Percentiles rank a stretch among this genome's conserved stretches.
These are phyloP conservation scores for Pluvianellus socialis DNA, from an alignment of 2,113 vertebrate genomes.

Conservation along the genomic window DNA sequence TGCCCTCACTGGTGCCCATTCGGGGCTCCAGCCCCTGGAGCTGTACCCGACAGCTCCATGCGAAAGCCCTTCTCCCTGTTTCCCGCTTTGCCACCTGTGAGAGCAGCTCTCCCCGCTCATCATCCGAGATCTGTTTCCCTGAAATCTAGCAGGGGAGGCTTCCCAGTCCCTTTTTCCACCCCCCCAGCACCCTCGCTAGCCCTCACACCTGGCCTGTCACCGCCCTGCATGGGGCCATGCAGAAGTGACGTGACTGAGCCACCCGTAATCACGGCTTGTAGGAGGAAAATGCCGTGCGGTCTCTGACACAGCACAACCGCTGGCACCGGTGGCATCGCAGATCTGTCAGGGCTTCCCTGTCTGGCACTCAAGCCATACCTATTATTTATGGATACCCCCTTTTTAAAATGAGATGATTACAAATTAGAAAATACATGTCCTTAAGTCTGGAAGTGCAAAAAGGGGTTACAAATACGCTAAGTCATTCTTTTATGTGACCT, in stretches of 20 bases:
- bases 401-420: conserved; percentile 49
- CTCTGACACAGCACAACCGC: neutral
- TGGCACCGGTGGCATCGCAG: neutral
- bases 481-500: conserved; percentile 65
- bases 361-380: conserved; percentile 25
- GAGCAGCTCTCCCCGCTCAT: neutral
- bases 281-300: neutral
- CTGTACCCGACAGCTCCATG: accelerated
- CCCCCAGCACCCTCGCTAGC: neutral
- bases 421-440: conserved; percentile 49
- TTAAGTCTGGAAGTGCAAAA: conserved; percentile 44
- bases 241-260: neutral
- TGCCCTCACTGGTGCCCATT: neutral
- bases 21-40: neutral
- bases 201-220: neutral
- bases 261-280: accelerated
- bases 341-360: neutral
- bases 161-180: neutral
- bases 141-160: neutral
- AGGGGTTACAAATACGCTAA: conserved; percentile 62
- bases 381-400: conserved; percentile 37
- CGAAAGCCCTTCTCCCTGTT: neutral
- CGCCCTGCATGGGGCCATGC: accelerated
- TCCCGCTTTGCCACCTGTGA: neutral
- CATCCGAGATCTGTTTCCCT: neutral